These are phyloP conservation scores for Naja naja DNA, from an alignment of 2,113 vertebrate genomes.

Conservation along the genomic window DNA sequence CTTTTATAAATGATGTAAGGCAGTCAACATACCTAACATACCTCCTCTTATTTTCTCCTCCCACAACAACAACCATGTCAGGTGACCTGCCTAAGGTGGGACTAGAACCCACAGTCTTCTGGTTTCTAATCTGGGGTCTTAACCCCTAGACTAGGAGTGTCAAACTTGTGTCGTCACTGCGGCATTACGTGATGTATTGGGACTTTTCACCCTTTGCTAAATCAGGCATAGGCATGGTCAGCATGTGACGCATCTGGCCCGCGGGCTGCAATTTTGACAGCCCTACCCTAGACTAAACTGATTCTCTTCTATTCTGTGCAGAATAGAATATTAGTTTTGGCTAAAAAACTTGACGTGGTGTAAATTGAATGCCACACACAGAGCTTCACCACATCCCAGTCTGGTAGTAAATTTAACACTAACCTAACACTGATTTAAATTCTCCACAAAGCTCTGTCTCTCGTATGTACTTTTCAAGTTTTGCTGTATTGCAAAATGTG, in stretches of 20 bases:
- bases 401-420: neutral
- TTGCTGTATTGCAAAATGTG: neutral
- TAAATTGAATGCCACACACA: neutral
- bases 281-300: neutral
- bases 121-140: neutral
- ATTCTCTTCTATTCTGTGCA: neutral
- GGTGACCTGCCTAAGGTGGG: neutral
- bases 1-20: neutral
- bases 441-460: neutral
- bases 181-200: too few relatives aligned
- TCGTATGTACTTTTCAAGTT: neutral
- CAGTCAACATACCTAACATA: neutral
- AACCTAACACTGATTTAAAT: neutral
- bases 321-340: neutral
- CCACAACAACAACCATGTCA: neutral
- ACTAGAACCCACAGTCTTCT: neutral
- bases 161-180: rapidly evolving
- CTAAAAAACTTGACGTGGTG: neutral
- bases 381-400: neutral
- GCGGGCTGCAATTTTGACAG: too few relatives aligned
- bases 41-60: neutral
- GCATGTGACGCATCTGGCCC: too few relatives aligned
- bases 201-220: too few relatives aligned
- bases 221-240: too few relatives aligned
- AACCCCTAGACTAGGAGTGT: neutral